Evolutionary conservation across 2,113 vertebrate species (phyloP), one percentile per base, ranked within the genome.

Genomic region (Tenebrosternarchus preto): DNA sequence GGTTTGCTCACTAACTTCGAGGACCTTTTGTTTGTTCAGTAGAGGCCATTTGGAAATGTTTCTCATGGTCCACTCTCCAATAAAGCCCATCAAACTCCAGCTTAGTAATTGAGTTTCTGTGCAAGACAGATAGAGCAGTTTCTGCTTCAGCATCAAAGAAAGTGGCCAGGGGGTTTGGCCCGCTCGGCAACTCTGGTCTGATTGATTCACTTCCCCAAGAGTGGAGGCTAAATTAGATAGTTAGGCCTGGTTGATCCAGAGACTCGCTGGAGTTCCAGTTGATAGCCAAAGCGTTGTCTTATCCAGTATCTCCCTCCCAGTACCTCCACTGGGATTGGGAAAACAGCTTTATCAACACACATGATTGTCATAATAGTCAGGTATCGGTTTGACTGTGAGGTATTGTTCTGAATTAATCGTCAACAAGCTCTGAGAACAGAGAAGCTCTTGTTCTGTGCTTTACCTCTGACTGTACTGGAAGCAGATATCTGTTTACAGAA

Each of bases 181-280:
- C 70, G 75, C 77, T 68, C 36, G 63, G 16, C 68, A 80, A 72
- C 50, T 16, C 56, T 39, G 76, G 79, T 6, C n/a, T 43, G 59
- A 85, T 82, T 78, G 82, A 85, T 87, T 78, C 31, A 9, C n/a
- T 61, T 66, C 66, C 73, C 53, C 29, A 55, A 67, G 39, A 77
- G 57, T 55, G n/a, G 27, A 24, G 55, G 68, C 57, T 17, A 84
- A 80, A 79, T 67, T 73, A 78, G 69, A 83, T 57, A 69, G 75
- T 60, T 61, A 57, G 71, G 63, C 76, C 78, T 57, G 56, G 29
- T 64, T 84, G 71, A 85, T 82, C 60, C 80, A 73, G 79, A 61
- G 36, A 68, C 36, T 31, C 19, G 73, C 33, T 64, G 6, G 63
- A 33, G 59, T 64, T 72, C 43, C 55, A 77, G 61, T 25, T 53